Evolutionary conservation across 23 tunicate genomes (phyloP).

Genomic region (Halocynthia roretzi): DNA sequence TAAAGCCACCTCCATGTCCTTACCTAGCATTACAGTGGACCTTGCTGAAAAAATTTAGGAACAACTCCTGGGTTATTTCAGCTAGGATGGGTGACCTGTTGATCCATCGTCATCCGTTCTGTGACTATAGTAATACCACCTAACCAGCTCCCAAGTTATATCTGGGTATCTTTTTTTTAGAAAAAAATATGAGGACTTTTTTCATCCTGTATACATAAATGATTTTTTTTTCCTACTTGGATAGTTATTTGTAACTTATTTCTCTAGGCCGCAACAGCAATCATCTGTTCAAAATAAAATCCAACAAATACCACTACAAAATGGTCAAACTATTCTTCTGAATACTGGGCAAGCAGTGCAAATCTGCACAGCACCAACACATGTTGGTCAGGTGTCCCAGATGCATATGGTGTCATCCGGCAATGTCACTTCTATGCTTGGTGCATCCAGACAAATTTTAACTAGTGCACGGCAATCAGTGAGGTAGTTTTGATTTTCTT

Average conservation of each 20-base stretch:
- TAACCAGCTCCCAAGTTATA: no score
- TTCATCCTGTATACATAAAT: no score
- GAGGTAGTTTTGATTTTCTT: neutral
- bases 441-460: neutral
- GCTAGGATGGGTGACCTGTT: no score
- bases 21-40: no score
- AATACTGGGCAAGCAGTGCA: slow-evolving; percentile 21
- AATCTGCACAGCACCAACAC: slow-evolving; percentile 6
- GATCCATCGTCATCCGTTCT: no score
- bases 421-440: slow-evolving; percentile 3
- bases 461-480: neutral
- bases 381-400: neutral
- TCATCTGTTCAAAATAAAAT: neutral
- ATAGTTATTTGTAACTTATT: neutral
- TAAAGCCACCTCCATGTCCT: no score
- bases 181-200: no score
- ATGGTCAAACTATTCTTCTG: slow-evolving; percentile 21
- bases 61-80: no score
- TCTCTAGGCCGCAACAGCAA: slow-evolving; percentile 3
- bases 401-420: neutral
- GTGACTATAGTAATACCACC: no score
- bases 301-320: slow-evolving; percentile 16
- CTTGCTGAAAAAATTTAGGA: no score
- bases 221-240: no score
- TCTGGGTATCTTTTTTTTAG: no score